Conservation (phyloP, 2,797 vertebrate species). For the Eptatretus atami region DNA sequence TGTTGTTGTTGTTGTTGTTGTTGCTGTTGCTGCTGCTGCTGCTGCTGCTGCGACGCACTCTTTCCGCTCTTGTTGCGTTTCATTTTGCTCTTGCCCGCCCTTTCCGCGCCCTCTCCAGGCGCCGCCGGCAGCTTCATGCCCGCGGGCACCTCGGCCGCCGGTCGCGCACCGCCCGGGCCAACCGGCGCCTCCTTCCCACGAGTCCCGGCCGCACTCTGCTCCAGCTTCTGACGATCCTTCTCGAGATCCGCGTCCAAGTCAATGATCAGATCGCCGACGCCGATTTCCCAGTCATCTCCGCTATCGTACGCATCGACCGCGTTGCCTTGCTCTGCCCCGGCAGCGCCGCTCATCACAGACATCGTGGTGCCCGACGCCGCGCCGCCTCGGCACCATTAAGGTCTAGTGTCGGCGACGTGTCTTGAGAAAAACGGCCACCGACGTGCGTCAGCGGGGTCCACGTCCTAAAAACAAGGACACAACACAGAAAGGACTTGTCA, state of each 20-base stretch:
- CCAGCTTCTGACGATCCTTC: slow-evolving; percentile 41
- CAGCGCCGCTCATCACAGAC: slow-evolving; percentile 1
- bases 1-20: no score
- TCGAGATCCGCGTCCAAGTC: slow-evolving; percentile 76
- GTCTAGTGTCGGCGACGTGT: neutral
- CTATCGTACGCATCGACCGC: slow-evolving; percentile 33
- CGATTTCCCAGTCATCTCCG: slow-evolving; percentile 51
- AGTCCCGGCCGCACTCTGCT: neutral
- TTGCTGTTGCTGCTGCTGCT: no score
- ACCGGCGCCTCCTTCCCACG: neutral
- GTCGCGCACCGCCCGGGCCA: no score
- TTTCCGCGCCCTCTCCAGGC: no score
- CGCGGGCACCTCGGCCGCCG: no score
- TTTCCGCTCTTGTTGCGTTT: no score
- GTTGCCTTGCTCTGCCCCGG: neutral
- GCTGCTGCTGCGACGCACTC: no score
- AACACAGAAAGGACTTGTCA: no score
- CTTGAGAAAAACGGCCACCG: neutral
- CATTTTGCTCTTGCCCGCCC: no score
- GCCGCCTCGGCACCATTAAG: slow-evolving; percentile 3
- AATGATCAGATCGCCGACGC: slow-evolving; percentile 50
- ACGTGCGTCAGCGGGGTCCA: no score
- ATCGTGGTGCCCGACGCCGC: slow-evolving; percentile 2
- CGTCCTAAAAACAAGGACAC: no score
- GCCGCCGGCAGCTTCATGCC: no score